phyloP scores from a whole-genome alignment of 2,113 vertebrate genomes.

The Mionectes macconnelli region DNA sequence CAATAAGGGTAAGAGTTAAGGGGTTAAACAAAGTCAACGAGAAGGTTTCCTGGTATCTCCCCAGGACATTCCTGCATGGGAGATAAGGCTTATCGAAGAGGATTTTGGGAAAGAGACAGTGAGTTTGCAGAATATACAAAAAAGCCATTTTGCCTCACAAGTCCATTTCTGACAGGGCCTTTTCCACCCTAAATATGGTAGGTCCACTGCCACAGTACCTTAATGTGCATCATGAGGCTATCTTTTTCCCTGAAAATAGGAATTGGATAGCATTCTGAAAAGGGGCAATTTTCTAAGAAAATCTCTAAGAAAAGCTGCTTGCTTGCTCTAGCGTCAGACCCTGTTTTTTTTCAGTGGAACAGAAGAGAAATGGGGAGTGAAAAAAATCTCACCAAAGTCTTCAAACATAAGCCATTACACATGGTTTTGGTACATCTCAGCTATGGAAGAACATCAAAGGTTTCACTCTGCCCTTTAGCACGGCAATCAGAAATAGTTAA shows the following conservation, averaged over 20 bases:
- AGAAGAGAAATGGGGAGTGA: background rate
- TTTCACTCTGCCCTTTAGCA: background rate
- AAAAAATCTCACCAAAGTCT: background rate
- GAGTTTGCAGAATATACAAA: too few species aligned
- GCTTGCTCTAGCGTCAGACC: background rate
- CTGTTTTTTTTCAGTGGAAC: background rate
- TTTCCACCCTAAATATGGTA: too few species aligned
- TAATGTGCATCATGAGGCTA: background rate
- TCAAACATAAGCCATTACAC: background rate
- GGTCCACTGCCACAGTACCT: too few species aligned
- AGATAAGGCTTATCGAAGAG: too few species aligned
- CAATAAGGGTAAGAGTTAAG: too few species aligned
- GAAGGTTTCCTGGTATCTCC: too few species aligned
- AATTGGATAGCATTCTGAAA: background rate
- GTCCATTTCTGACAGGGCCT: too few species aligned
- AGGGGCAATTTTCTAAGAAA: background rate
- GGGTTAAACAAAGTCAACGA: too few species aligned
- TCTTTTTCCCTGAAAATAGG: background rate
- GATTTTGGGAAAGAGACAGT: too few species aligned
- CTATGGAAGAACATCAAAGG: background rate
- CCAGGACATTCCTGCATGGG: too few species aligned
- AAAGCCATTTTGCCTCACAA: too few species aligned
- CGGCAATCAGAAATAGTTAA: constrained; percentile 4
- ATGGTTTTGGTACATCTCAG: background rate
- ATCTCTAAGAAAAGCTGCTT: background rate